Evolutionary conservation across 2,888 invertebrate species (phyloP), one percentile per base, ranked within the genome.

Genomic region (Nomada flava): DNA sequence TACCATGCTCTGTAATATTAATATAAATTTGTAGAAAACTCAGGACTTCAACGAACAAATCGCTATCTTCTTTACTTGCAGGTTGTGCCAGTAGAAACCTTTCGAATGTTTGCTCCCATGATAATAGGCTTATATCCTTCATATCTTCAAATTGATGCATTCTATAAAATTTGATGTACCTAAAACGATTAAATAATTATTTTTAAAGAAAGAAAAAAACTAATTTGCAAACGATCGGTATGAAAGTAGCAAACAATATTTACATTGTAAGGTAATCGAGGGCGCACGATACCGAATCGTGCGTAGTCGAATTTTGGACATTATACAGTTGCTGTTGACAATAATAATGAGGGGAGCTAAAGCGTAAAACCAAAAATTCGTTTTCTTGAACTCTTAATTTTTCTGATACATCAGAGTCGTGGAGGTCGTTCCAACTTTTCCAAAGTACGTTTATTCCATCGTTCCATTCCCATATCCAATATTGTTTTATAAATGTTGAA

Each of bases 31-130:
- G 91, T 26, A 94, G 83, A 88, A 94, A 94, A 72, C 92, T 90
- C 11, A 95, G 87, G 67, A 96, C 93, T 47, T 95, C 92, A 3
- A 95, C 94, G 65, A 97, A 94, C 44, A 97, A 92, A 23, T 95
- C 93, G 26, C 95, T 95, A 91, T 97, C 97, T 55, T 96, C 95
- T 65, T 95, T 94, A 65, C 95, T 96, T 0, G 96, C 95, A 0
- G 97, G 97, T 63, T 96, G 95, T 2, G 96, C 95, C 76, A 94
- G 93, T 59, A 97, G 93, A 92, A 96, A 97, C 57, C 96, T 94
- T 47, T 94, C 94, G 85, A 96, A 95, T 0, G 95, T 95, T 86
- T 95, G 94, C 87, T 95, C 95, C 97, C 96, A 97, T 13, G 96
- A 95, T 79, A 96, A 94, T 57, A 93, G 92, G 26, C 93, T 95